Evolutionary conservation across 2,888 invertebrate species (phyloP).

Genomic region (Liodrosophila aerea): DNA sequence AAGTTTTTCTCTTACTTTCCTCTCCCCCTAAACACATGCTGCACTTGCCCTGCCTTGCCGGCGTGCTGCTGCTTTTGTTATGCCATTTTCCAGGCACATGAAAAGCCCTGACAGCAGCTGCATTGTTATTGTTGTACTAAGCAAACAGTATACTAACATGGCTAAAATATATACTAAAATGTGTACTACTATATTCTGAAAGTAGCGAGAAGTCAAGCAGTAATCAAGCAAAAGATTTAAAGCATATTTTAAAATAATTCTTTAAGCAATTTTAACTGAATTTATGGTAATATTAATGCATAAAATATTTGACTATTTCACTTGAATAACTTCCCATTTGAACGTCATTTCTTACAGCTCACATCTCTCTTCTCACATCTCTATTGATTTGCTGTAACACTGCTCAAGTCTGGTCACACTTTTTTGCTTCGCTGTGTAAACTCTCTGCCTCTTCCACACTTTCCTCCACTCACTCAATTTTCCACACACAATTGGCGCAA

Average conservation of each 20-base stretch:
- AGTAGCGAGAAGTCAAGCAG: too few relatives aligned
- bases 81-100: slow-evolving; percentile 68
- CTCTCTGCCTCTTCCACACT: background rate
- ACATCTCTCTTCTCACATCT: background rate
- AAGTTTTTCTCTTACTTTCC: slow-evolving; percentile 59
- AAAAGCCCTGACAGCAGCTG: slow-evolving; percentile 49
- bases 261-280: too few relatives aligned
- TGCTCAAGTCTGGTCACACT: background rate
- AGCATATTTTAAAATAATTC: too few relatives aligned
- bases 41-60: slow-evolving; percentile 52
- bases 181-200: too few relatives aligned
- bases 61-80: slow-evolving; percentile 54
- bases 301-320: too few relatives aligned
- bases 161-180: too few relatives aligned
- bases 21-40: slow-evolving; percentile 27
- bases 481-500: slow-evolving; percentile 38
- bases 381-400: background rate
- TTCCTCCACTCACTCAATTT: slow-evolving; percentile 36
- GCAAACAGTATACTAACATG: too few relatives aligned
- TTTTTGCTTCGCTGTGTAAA: slow-evolving; percentile 7
- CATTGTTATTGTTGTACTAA: slow-evolving; percentile 15
- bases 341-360: background rate
- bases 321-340: too few relatives aligned
- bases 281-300: too few relatives aligned
- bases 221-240: too few relatives aligned